These are phyloP conservation scores for Synaphobranchus kaupii DNA, from an alignment of 2,797 vertebrate genomes.

Conservation along the genomic window DNA sequence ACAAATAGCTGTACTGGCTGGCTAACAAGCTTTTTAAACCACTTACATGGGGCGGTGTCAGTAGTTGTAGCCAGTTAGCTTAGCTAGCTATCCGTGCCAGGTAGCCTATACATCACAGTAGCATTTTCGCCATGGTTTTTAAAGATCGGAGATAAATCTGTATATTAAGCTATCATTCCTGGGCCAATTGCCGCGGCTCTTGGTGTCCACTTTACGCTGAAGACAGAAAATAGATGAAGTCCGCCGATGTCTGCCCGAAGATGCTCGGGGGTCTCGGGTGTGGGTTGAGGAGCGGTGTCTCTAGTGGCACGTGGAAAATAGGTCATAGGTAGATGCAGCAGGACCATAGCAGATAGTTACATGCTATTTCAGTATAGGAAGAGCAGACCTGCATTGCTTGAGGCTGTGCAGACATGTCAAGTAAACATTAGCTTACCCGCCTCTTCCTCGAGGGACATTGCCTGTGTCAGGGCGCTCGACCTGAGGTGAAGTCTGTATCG, in stretches of 20 bases:
- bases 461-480: too few relatives aligned
- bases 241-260: too few relatives aligned
- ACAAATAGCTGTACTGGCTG: too few relatives aligned
- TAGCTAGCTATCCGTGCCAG: background rate
- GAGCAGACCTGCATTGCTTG: background rate
- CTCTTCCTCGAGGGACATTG: background rate
- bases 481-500: too few relatives aligned
- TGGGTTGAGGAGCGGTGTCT: too few relatives aligned
- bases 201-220: slow-evolving; percentile 38
- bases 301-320: too few relatives aligned
- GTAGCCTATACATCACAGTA: background rate
- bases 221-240: too few relatives aligned
- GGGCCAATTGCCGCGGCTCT: slow-evolving; percentile 41
- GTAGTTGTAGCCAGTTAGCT: background rate
- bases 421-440: background rate
- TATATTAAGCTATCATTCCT: background rate
- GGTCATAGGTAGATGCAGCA: too few relatives aligned
- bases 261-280: too few relatives aligned
- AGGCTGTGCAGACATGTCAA: background rate
- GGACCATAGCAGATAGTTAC: background rate
- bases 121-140: background rate
- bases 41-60: background rate
- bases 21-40: too few relatives aligned
- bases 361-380: background rate
- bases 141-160: background rate